phyloP scores from a whole-genome alignment of 2,888 invertebrate genomes.

The Drosophila quinaria region DNA sequence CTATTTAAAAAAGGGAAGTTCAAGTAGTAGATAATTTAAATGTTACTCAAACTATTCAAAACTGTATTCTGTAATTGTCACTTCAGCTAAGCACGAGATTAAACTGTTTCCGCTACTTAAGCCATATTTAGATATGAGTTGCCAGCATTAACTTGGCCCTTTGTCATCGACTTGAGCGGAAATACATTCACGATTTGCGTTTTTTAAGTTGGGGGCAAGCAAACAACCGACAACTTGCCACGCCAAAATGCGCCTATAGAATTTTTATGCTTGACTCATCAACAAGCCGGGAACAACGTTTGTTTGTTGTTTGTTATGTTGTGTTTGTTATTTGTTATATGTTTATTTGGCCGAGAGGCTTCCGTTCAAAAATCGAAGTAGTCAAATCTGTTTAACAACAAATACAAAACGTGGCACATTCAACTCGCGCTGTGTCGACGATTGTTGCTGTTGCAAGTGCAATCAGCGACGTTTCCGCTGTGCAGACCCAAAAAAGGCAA shows the following conservation, averaged over 20 bases:
- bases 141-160: conserved; percentile 12
- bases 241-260: conserved; percentile 51
- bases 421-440: conserved; percentile 24
- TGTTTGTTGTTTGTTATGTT: conserved; percentile 29
- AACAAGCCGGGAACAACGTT: conserved; percentile 16
- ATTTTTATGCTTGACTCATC: conserved; percentile 70
- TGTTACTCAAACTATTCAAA: not conserved
- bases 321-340: conserved; percentile 18
- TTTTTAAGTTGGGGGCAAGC: conserved; percentile 32
- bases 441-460: conserved; percentile 50
- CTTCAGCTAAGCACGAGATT: not conserved
- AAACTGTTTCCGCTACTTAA: conserved; percentile 10
- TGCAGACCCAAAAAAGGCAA: conserved; percentile 71
- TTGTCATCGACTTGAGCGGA: conserved; percentile 48
- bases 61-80: not conserved
- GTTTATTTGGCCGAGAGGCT: conserved; percentile 48
- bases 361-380: conserved; percentile 51
- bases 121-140: conserved; percentile 1
- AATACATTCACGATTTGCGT: conserved; percentile 55
- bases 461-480: conserved; percentile 66
- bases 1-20: too few relatives aligned
- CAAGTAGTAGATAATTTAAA: not conserved
- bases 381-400: conserved; percentile 43
- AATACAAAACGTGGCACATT: conserved; percentile 15
- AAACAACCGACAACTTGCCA: conserved; percentile 23